These are phyloP conservation scores for Acrobeloides nanus DNA, from an alignment of 2,888 invertebrate genomes.

Conservation along the genomic window DNA sequence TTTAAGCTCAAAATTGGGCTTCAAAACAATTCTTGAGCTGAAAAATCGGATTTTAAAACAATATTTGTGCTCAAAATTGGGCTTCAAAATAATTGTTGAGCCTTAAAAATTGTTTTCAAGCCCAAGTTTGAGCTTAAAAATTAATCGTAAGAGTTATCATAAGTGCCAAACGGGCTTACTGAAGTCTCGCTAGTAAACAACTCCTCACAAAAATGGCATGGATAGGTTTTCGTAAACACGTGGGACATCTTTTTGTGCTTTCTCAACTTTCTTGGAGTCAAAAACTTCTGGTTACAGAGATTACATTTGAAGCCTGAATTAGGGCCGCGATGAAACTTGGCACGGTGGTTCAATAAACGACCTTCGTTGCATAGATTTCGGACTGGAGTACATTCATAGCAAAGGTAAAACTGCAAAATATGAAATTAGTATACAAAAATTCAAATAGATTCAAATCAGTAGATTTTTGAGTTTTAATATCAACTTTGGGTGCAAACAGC, in stretches of 20 bases:
- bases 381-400: conserved; percentile 50
- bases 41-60: too few relatives aligned
- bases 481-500: too few relatives aligned
- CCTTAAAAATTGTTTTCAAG: conserved; percentile 1
- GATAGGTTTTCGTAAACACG: conserved; percentile 51
- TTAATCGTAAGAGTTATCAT: too few relatives aligned
- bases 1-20: background rate
- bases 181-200: conserved; percentile 49
- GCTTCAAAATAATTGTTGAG: too few relatives aligned
- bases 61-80: too few relatives aligned
- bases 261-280: conserved; percentile 52
- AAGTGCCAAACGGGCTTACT: conserved; percentile 10
- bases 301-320: conserved; percentile 50
- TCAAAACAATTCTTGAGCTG: too few relatives aligned
- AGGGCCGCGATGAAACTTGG: conserved; percentile 37
- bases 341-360: conserved; percentile 27
- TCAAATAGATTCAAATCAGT: too few relatives aligned
- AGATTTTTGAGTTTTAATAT: too few relatives aligned
- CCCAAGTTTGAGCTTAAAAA: too few relatives aligned
- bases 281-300: conserved; percentile 50
- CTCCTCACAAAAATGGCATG: conserved; percentile 54
- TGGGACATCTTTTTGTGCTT: conserved; percentile 54
- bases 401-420: conserved; percentile 46
- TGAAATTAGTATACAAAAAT: background rate
- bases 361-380: conserved; percentile 47